Evolutionary conservation across 2,888 invertebrate genomes (phyloP).

Genomic region (Agelastica alni): DNA sequence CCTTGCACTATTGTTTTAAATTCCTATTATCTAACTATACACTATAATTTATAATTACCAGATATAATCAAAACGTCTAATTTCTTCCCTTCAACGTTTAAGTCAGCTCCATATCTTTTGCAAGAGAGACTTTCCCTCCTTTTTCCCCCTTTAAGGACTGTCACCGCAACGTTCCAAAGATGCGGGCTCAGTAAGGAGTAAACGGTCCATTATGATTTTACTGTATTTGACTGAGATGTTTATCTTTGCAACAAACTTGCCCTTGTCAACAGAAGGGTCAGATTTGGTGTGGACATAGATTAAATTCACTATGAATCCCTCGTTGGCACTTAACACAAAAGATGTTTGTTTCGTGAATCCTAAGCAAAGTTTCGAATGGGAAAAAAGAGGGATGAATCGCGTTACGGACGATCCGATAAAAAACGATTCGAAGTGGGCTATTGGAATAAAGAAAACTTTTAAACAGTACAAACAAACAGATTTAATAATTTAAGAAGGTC

Average conservation of each 20-base stretch:
- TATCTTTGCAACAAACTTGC: constrained; percentile 15
- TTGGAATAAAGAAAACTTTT: no score
- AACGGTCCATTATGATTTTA: constrained; percentile 11
- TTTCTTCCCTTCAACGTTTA: no score
- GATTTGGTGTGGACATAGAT: constrained; percentile 15
- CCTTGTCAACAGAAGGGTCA: constrained; percentile 20
- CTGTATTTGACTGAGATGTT: constrained; percentile 17
- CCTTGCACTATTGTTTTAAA: no score
- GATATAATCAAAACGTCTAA: no score
- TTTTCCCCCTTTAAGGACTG: no score
- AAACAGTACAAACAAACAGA: no score
- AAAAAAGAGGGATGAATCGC: not conserved
- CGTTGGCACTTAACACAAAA: constrained; percentile 15
- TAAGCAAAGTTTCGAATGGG: constrained; percentile 12
- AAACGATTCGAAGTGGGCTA: not conserved
- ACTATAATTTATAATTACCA: no score
- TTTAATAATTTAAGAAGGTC: no score
- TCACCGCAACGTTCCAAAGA: not conserved
- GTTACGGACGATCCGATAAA: not conserved
- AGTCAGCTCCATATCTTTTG: no score
- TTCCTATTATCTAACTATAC: no score
- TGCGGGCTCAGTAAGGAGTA: constrained; percentile 10
- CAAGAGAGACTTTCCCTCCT: no score
- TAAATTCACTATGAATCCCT: constrained; percentile 19
- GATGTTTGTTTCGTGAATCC: constrained; percentile 19